A percentile compares a stretch with the other conserved stretches of the same genome.
Conservation (phyloP, 1,140 invertebrate species). For the Zelostemma sp. region DNA sequence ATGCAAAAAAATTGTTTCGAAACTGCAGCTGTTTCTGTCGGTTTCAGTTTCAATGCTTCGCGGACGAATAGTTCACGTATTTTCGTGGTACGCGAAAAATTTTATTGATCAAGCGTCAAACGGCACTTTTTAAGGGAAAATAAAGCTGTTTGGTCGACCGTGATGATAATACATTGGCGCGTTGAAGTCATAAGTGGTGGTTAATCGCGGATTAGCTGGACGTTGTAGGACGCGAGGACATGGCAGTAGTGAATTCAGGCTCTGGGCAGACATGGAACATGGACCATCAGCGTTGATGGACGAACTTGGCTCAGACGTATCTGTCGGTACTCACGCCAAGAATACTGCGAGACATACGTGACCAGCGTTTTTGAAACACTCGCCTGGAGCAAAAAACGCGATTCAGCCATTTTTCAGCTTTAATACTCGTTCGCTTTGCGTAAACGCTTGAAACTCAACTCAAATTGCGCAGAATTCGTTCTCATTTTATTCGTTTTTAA, state of each 20-base stretch:
- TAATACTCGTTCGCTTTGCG: too few species aligned
- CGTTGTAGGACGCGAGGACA: background rate
- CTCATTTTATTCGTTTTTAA: too few species aligned
- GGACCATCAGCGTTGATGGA: background rate
- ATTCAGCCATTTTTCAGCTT: background rate
- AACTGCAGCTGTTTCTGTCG: too few species aligned
- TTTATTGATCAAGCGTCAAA: too few species aligned
- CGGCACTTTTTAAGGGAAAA: too few species aligned
- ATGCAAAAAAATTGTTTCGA: too few species aligned
- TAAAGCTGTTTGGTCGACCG: background rate
- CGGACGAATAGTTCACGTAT: too few species aligned
- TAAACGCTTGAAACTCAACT: too few species aligned
- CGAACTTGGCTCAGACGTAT: background rate
- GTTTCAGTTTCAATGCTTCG: too few species aligned
- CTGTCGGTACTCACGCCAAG: background rate
- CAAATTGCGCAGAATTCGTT: too few species aligned
- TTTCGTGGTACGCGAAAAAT: too few species aligned
- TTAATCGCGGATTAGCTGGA: conserved; percentile 1
- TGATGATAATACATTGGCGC: background rate
- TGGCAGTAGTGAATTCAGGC: background rate
- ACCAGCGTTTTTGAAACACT: background rate
- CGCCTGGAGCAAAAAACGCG: background rate
- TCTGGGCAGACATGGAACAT: background rate
- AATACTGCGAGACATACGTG: background rate
- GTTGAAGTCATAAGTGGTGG: background rate